Evolutionary conservation across 2,797 vertebrate genomes (phyloP).

Genomic region (Tragopan temminckii): DNA sequence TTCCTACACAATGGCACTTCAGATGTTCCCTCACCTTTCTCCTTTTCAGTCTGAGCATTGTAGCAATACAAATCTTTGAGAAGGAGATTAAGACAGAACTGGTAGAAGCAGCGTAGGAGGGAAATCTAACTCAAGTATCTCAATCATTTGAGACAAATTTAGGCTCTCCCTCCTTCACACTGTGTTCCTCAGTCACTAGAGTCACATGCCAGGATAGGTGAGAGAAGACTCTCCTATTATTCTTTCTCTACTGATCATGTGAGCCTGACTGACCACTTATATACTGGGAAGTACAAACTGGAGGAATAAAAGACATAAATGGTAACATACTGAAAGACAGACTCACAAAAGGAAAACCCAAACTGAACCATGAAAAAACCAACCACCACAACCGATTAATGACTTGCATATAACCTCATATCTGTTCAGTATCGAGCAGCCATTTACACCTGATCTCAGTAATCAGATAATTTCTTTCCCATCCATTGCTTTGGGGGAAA

Average conservation of each 20-base stretch:
- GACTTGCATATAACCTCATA: constrained; percentile 55
- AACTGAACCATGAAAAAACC: not conserved
- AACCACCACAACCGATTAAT: constrained; percentile 52
- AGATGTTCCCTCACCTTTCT: not conserved
- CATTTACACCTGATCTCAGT: constrained; percentile 54
- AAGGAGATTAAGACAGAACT: not conserved
- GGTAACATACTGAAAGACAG: not conserved
- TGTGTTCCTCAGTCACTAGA: not conserved
- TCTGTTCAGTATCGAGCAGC: constrained; percentile 25
- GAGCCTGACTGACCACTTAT: not conserved
- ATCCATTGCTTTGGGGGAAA: not conserved
- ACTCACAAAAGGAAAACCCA: not conserved
- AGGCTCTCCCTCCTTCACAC: not conserved
- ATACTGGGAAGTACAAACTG: not conserved
- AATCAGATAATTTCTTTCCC: constrained; percentile 52
- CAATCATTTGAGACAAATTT: not conserved
- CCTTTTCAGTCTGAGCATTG: not conserved
- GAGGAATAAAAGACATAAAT: not conserved
- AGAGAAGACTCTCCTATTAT: not conserved
- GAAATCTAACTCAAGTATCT: not conserved
- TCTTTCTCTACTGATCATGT: not conserved
- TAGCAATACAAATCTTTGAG: not conserved
- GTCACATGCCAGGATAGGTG: not conserved
- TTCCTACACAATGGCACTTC: not conserved
- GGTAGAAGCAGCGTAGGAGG: not conserved